phyloP scores from a whole-genome alignment of 2,888 invertebrate species.

The Parnassius glacialis region DNA sequence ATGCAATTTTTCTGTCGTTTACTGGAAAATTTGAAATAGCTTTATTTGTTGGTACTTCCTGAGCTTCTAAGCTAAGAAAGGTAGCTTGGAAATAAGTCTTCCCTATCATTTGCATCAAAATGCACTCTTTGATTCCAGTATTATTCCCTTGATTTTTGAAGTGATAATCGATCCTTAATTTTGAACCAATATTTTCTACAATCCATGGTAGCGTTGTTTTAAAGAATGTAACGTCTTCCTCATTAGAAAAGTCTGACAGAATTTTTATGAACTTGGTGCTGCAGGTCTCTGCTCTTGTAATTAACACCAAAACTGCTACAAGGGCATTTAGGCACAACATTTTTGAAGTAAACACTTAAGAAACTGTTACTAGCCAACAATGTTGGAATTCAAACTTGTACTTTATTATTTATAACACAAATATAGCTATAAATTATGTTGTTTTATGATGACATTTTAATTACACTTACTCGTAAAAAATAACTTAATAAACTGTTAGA shows the following conservation, averaged over 20 bases:
- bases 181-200: constrained; percentile 38
- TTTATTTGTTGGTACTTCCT: constrained; percentile 24
- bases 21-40: constrained; percentile 28
- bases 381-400: not conserved
- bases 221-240: constrained; percentile 38
- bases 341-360: not conserved
- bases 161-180: constrained; percentile 35
- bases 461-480: constrained; percentile 3
- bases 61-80: constrained; percentile 32
- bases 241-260: constrained; percentile 38
- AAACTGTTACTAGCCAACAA: not conserved
- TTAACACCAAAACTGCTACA: constrained; percentile 1
- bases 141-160: constrained; percentile 36
- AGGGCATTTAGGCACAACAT: constrained; percentile 9
- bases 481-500: constrained; percentile 10
- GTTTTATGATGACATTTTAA: constrained; percentile 22
- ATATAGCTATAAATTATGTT: constrained; percentile 8
- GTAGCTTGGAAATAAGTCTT: constrained; percentile 32
- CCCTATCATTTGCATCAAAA: constrained; percentile 32
- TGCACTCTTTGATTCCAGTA: constrained; percentile 36
- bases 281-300: constrained; percentile 18
- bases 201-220: constrained; percentile 39
- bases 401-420: constrained; percentile 9
- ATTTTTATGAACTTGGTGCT: constrained; percentile 35
- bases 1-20: constrained; percentile 23